Evolutionary conservation across 2,113 vertebrate species (phyloP), one percentile per base, ranked within the genome.

Genomic region (Lucifuga dentata): DNA sequence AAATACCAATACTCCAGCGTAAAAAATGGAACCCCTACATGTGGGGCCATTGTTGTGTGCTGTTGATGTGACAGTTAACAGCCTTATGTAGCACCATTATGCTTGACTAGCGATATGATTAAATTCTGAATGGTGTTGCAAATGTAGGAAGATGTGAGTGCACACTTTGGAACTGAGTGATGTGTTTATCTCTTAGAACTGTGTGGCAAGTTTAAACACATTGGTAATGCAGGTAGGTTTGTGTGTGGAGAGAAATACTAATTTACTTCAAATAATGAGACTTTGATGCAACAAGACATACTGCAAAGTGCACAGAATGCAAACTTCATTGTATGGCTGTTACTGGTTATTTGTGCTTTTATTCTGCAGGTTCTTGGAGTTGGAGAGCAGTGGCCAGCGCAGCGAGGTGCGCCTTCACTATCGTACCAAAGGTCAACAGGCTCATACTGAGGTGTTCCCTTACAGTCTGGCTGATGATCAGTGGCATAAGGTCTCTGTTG

Each of bases 351-450:
- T 39, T 24, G 3, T 3, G 1, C 17, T 60, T 46, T 26, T 39
- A 1, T 55, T 32, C 60, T 72, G 35, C 87, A 99, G 98, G 90
- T 96, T 95, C 79, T 89, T 99, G 90, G 97, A 99, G 87, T 88
- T 99, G 75, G 98, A 99, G 84, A 99, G 97, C 92, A 99, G 98
- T 0, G 97, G 98, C 20, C 96, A 98, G 86, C 94, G 96, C 80
- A 98, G 95, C 63, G 97, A 99, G 89, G 90, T 99, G 73, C 94
- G 96, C 52, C 95, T 98, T 38, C 98, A 98, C 89, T 99, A 98
- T 78, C 95, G 92, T 66, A 94, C 95, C 50, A 92, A 93, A 87
- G 94, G 92, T 50, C 94, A 94, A 49, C 95, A 91, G 68, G 92
- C 95, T 5, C 96, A 96, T 87, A 97, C 96, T 0, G 97, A 99